Evolutionary conservation across 2,888 invertebrate species (phyloP), one percentile per base, ranked within the genome.

Genomic region (Himalopsyche kuldschensis): DNA sequence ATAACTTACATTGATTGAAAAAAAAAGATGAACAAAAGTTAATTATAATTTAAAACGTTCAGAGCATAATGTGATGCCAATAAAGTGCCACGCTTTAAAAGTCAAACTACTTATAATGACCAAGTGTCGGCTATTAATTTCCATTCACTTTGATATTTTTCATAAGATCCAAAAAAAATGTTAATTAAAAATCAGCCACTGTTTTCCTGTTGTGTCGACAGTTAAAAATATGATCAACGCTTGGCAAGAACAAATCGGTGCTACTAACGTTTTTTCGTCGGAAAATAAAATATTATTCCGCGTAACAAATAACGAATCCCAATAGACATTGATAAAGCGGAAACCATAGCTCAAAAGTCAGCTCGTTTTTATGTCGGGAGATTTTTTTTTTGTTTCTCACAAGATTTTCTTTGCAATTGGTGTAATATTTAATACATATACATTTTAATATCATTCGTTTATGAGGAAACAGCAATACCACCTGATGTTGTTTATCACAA

Each of bases 221-320:
- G 69, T 69, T 15, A 15, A 69, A 69, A 69, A 27, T 69, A 69
- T 69, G 69, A 69, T 69, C 30, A 69, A 27, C 69, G 69, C 69
- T 69, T 69, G 69, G 69, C 69, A 69, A 69, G 69, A 69, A 69
- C 69, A 69, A 69, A 69, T 69, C 69, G 69, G 69, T 69, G 69
- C 30, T 69, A 69, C 69, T 69, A 27, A 69, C 69, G 69, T 69
- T 69, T 69, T 69, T 69, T 69, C 27, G 69, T 69, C 30, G 69
- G 69, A 69, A 69, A 69, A 69, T 69, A 69, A 69, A 69, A 69
- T 69, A 69, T 30, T 30, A 69, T 69, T 69, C 27, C 69, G 69
- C 69, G 69, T 24, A 69, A 69, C 69, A 27, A 69, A 69, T 69
- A 69, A 69, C 69, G 69, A 69, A 69, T 69, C 69, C 69, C 69